A percentile compares a stretch with the other conserved stretches of the same genome.
phyloP scores from a whole-genome alignment of 1,140 invertebrate genomes.

The Anoplophora glabripennis region DNA sequence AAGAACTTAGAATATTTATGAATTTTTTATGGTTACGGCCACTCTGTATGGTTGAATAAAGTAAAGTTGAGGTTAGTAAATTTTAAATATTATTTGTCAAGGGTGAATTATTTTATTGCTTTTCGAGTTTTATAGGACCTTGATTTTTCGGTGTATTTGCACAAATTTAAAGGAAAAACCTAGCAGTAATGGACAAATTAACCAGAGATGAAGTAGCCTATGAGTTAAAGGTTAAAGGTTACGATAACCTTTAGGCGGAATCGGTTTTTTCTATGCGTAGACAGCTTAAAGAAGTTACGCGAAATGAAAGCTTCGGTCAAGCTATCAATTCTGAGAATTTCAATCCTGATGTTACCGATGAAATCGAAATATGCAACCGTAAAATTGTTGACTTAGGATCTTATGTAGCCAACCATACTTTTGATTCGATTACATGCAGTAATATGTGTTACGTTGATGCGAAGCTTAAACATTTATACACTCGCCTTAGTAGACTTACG shows the following conservation, averaged over 20 bases:
- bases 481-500: not conserved
- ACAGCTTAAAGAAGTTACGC: slow-evolving; percentile 3
- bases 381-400: slow-evolving; percentile 5
- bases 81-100: too few relatives aligned
- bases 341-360: not conserved
- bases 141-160: too few relatives aligned
- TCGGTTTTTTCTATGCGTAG: slow-evolving; percentile 5
- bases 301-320: not conserved
- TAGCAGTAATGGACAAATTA: not conserved
- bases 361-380: not conserved
- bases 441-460: slow-evolving; percentile 1
- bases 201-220: not conserved
- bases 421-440: not conserved
- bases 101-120: too few relatives aligned
- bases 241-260: not conserved
- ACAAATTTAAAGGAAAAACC: too few relatives aligned
- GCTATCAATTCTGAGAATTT: not conserved
- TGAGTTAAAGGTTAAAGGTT: not conserved
- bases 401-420: slow-evolving; percentile 1
- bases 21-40: too few relatives aligned
- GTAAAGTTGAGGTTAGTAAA: too few relatives aligned
- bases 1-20: too few relatives aligned
- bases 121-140: too few relatives aligned
- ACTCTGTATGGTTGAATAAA: too few relatives aligned
- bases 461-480: slow-evolving; percentile 3